phyloP scores from a whole-genome alignment of 2,113 vertebrate genomes.

The Tonatia bakeri region DNA sequence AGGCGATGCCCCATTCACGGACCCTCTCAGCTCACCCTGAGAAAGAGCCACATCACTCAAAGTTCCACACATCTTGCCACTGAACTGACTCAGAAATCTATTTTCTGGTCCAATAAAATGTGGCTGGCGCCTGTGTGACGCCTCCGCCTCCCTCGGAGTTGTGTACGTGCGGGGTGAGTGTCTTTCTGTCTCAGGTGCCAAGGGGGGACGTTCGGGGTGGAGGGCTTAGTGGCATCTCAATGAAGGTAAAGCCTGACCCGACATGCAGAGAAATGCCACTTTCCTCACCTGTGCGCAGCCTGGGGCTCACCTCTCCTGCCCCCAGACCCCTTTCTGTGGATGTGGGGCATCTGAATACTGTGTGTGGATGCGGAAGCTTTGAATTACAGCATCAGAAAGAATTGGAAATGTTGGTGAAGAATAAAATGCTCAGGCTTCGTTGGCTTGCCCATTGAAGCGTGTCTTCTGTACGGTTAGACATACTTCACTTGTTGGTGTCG shows the following conservation, averaged over 20 bases:
- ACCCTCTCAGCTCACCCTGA: background rate
- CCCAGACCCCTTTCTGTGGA: background rate
- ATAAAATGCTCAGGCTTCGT: constrained; percentile 46
- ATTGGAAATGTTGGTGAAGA: background rate
- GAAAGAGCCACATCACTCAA: background rate
- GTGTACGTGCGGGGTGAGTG: background rate
- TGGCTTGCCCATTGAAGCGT: background rate
- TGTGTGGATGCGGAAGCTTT: background rate
- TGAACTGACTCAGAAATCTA: background rate
- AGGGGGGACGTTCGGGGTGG: background rate
- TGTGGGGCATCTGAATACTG: background rate
- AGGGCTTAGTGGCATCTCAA: background rate
- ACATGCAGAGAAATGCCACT: background rate
- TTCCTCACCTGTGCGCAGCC: background rate
- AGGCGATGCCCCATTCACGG: background rate
- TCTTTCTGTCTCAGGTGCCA: background rate
- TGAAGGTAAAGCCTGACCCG: background rate
- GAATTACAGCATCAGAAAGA: background rate
- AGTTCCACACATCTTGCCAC: background rate
- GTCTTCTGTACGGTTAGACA: background rate
- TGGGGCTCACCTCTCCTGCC: background rate
- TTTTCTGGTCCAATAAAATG: background rate
- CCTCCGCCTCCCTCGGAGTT: rapidly evolving
- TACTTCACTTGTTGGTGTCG: background rate
- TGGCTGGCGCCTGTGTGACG: background rate